Evolutionary conservation across 1,140 invertebrate genomes (phyloP), one percentile per base, ranked within the genome.

Genomic region (Vanessa atalanta): DNA sequence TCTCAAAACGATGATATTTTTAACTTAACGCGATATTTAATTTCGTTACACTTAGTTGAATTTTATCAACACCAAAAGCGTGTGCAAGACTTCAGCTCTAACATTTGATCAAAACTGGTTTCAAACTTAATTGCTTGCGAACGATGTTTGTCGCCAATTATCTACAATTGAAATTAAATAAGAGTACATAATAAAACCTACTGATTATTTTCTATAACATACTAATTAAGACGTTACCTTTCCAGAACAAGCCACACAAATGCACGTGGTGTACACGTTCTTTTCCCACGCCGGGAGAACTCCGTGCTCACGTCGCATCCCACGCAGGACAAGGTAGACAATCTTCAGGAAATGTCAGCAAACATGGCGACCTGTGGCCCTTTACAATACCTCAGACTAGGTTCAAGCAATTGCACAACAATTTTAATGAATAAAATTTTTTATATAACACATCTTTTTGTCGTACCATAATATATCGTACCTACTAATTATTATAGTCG

Each of bases 221-320:
- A 43, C 14, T 9, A 14, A 50, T 63, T 6, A 50, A 63, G n/a
- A 0, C 20, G 55, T 60, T n/a, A 31, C 15, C 48, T 66, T 47
- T 80, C 16, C 94, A 97, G 96, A 96, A 97, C 86, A 97, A 97
- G 88, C 96, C 96, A 2, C 96, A 97, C 93, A 97, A 97, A 84
- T 97, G 97, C 86, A 93, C 93, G 12, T 93, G 96, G 77, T 97
- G 97, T 85, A 95, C 95, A 16, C 97, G 97, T 83, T 97, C 96
- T 1, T 97, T 97, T 92, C 96, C 96, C 16, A 97, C 97, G 1
- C 96, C 96, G 0, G 96, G 96, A 20, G 96, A 97, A 90, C 93
- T 98, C 63, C 96, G 97, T 82, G 96, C 95, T 74, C 96, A 98
- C 96, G 95, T 94, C 94, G 97, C 80, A 96, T 96, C 84, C 95